phyloP scores from a whole-genome alignment of 2,888 invertebrate genomes.

The Ichneumoninae sp. region DNA sequence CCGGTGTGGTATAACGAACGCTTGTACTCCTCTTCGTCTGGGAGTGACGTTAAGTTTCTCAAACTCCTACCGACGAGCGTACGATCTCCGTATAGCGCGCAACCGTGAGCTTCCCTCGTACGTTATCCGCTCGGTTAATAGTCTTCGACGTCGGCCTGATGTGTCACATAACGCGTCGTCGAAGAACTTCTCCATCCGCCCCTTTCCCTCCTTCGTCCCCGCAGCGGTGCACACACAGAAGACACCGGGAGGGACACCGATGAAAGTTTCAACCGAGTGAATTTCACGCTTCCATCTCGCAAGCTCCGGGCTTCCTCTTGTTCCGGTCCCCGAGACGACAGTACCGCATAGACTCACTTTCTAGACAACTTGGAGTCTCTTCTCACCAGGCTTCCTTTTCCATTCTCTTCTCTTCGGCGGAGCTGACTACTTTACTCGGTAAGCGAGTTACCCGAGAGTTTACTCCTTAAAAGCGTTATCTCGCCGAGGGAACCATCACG shows the following conservation, averaged over 20 bases:
- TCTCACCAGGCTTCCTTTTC: constrained; percentile 28
- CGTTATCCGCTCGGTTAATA: constrained; percentile 28
- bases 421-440: constrained; percentile 45
- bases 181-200: constrained; percentile 32
- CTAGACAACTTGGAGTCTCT: constrained; percentile 53
- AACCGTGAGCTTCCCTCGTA: constrained; percentile 14
- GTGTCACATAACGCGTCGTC: constrained; percentile 39
- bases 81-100: background rate
- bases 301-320: constrained; percentile 45
- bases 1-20: constrained; percentile 8
- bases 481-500: constrained; percentile 25
- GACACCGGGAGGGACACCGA: background rate
- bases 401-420: constrained; percentile 41
- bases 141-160: constrained; percentile 39
- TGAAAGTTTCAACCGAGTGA: constrained; percentile 53
- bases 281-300: constrained; percentile 55
- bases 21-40: constrained; percentile 16
- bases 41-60: constrained; percentile 40
- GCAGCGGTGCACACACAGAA: background rate
- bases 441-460: constrained; percentile 54
- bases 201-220: background rate
- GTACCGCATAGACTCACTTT: constrained; percentile 47
- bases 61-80: constrained; percentile 13
- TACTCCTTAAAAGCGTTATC: constrained; percentile 55
- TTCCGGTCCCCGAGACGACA: constrained; percentile 25